Percentiles rank a stretch among this genome's conserved stretches.
Conservation (phyloP, 1,140 invertebrate species). For the Pogonomyrmex californicus region DNA sequence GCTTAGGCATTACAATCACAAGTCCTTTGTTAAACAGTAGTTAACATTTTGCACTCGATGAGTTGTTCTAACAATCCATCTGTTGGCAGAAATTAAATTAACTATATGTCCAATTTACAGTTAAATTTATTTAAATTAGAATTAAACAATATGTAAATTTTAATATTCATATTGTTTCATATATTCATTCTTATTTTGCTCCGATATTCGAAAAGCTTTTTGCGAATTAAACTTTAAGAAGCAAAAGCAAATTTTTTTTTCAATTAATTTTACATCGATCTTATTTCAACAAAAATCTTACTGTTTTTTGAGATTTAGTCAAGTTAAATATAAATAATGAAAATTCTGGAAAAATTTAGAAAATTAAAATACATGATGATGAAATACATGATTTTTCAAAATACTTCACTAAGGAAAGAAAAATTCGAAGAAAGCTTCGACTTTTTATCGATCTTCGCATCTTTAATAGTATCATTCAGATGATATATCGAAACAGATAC, state of each 20-base stretch:
- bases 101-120: neutral
- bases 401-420: neutral
- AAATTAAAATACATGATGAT: neutral
- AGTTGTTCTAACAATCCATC: neutral
- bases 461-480: neutral
- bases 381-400: neutral
- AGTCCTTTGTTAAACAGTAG: neutral
- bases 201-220: neutral
- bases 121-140: neutral
- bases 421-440: neutral
- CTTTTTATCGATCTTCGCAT: neutral
- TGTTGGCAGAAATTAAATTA: conserved; percentile 24
- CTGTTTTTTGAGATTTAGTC: neutral
- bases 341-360: neutral
- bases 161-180: neutral
- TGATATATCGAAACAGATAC: neutral
- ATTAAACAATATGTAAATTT: neutral
- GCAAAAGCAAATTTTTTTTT: neutral
- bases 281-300: neutral
- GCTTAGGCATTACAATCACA: conserved; percentile 13
- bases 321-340: neutral
- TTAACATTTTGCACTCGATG: conserved; percentile 3
- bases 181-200: neutral
- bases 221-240: neutral
- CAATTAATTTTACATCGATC: neutral